phyloP scores from a whole-genome alignment of 2,797 vertebrate species.

The Poliocrania exsul region DNA sequence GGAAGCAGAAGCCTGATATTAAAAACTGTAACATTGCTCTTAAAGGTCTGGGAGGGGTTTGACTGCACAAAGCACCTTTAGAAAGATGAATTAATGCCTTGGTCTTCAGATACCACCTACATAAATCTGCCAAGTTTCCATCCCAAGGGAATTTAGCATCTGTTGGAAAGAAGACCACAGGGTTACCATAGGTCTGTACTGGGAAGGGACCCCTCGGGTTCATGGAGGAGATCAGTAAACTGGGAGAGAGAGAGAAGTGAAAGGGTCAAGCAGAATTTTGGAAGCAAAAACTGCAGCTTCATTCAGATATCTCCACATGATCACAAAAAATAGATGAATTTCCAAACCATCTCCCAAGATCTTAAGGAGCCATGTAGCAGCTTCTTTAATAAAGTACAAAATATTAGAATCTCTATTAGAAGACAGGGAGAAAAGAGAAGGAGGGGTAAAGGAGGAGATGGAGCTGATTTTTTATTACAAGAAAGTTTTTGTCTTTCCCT shows the following conservation, averaged over 20 bases:
- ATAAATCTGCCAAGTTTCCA: background rate
- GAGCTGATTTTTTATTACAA: background rate
- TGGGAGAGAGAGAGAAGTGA: background rate
- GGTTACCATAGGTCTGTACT: background rate
- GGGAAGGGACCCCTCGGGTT: background rate
- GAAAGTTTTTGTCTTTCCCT: background rate
- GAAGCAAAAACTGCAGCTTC: background rate
- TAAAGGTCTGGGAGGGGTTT: background rate
- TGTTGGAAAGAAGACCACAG: background rate
- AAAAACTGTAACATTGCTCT: conserved; percentile 2
- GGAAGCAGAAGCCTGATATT: background rate
- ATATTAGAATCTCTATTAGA: background rate
- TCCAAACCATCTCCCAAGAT: background rate
- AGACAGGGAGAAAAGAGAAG: background rate
- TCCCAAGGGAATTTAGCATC: background rate
- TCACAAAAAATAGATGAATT: background rate
- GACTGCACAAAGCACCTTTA: conserved; percentile 24
- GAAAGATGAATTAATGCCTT: conserved; percentile 2
- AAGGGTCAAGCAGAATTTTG: background rate
- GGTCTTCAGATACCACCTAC: background rate
- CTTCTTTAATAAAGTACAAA: background rate
- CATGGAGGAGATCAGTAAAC: background rate
- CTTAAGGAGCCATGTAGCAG: accelerated
- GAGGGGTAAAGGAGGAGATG: background rate
- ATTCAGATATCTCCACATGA: background rate